Percentiles rank a stretch among this genome's conserved stretches.
These are phyloP conservation scores for Isaurus tuberculatus DNA, from an alignment of 92 coral and sea anemone species.

Conservation along the genomic window DNA sequence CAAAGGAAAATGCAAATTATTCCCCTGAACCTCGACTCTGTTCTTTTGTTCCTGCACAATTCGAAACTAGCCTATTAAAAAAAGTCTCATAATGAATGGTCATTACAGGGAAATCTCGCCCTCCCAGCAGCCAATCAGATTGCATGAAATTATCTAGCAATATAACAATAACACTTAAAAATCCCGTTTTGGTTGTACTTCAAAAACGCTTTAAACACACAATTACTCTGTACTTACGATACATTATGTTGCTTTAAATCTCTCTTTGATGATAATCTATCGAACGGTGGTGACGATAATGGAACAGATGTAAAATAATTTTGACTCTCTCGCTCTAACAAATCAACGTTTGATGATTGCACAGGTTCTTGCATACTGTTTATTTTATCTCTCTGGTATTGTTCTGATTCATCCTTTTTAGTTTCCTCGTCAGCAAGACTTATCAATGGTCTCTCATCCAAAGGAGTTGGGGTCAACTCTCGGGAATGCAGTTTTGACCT, in stretches of 20 bases:
- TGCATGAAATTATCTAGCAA: too few species aligned
- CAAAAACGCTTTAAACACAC: neutral
- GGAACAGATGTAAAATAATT: conserved; percentile 24
- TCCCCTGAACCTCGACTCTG: too few species aligned
- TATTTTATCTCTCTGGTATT: neutral
- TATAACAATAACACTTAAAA: too few species aligned
- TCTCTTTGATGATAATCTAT: conserved; percentile 7
- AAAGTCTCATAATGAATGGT: too few species aligned
- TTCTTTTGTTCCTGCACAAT: too few species aligned
- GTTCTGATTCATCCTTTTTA: conserved; percentile 27
- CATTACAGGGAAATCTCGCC: too few species aligned
- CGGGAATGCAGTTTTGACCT: conserved; percentile 59
- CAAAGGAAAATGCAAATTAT: too few species aligned
- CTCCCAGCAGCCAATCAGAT: too few species aligned
- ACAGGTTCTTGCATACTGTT: conserved; percentile 41
- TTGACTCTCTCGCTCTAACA: neutral
- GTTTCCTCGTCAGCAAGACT: conserved; percentile 53
- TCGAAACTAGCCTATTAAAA: too few species aligned
- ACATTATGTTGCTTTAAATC: neutral
- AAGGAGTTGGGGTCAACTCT: conserved; percentile 55
- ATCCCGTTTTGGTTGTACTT: too few species aligned
- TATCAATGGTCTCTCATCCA: conserved; percentile 56
- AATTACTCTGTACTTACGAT: conserved; percentile 15
- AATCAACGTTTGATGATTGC: neutral
- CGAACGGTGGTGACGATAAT: conserved; percentile 23